Evolutionary conservation across 2,113 vertebrate species (phyloP), one percentile per base, ranked within the genome.

Genomic region (Sceloporus undulatus): DNA sequence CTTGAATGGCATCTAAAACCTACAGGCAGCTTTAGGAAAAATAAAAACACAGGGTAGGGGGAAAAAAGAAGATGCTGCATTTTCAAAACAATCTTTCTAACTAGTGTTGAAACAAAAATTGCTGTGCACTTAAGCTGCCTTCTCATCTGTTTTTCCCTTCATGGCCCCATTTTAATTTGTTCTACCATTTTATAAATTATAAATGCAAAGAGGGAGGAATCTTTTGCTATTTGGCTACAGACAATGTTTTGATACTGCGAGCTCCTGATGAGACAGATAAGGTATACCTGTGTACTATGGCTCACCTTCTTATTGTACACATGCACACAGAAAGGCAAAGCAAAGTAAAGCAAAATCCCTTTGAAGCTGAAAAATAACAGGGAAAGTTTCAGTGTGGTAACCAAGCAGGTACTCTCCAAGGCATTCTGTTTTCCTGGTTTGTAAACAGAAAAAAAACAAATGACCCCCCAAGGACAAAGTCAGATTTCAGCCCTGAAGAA

Each of bases 91-190:
- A 79, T 93, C 13, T 83, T 88, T 52, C 52, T 40, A 62, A 82
- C 85, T 88, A 85, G 62, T 62, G 34, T 68, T 85, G 84, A 90
- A 88, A 16, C 82, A 80, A 74, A 14, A 82, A 76, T 3, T 23
- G 81, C 73, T 52, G 1, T 14, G 5, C 73, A 34, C 54, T 81
- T 89, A 89, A 93, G 70, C 34, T 59, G 23, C 65, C 7, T 42
- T 21, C 10, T 91, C 92, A 92, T 88, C 74, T 85, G 19, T 91
- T 93, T 82, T 79, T 89, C 91, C n/a, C 92, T 90, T 94, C 85
- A 92, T 83, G 40, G 1, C 21, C 5, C 25, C n/a, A 54, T 85
- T 77, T 93, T 92, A 95, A 85, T 94, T 96, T 95, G 27, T 93
- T 90, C 85, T 94, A 82, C 90, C 9, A 0, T 90, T 84, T 54